phyloP scores from a whole-genome alignment of 2,888 invertebrate genomes.

The Mimumesa dahlbomi region DNA sequence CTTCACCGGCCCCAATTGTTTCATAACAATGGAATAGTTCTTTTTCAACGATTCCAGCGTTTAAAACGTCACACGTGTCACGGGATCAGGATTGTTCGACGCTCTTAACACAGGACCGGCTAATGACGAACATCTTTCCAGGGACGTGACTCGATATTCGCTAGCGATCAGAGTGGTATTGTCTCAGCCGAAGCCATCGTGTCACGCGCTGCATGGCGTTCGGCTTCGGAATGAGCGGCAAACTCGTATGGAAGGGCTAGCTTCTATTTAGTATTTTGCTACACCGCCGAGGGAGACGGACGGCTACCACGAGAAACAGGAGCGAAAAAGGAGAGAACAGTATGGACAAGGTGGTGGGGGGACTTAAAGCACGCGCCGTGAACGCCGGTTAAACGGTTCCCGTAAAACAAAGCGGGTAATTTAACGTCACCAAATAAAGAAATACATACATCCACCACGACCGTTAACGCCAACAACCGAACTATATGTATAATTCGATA shows the following conservation, averaged over 20 bases:
- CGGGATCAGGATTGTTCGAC: too few species aligned
- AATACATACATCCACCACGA: too few species aligned
- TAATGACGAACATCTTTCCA: too few species aligned
- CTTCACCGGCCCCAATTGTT: too few species aligned
- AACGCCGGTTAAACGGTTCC: not conserved
- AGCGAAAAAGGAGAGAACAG: slow-evolving; percentile 1
- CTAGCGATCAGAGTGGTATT: slow-evolving; percentile 28
- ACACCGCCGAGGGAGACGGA: not conserved
- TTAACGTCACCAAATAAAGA: not conserved
- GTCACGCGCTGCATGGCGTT: slow-evolving; percentile 17
- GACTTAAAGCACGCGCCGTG: slow-evolving; percentile 34
- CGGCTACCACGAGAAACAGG: not conserved
- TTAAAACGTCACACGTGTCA: too few species aligned
- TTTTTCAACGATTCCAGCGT: too few species aligned
- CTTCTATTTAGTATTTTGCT: slow-evolving; percentile 2
- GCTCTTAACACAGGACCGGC: too few species aligned
- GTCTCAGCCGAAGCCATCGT: not conserved
- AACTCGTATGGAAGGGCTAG: slow-evolving; percentile 7
- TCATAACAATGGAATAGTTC: too few species aligned
- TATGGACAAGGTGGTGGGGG: not conserved
- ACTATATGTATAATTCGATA: too few species aligned
- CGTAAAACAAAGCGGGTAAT: not conserved
- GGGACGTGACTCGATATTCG: slow-evolving; percentile 2
- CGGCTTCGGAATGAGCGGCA: not conserved
- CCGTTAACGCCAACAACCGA: too few species aligned